phyloP scores from a whole-genome alignment of 1,140 invertebrate genomes.

The Lucilia sericata region DNA sequence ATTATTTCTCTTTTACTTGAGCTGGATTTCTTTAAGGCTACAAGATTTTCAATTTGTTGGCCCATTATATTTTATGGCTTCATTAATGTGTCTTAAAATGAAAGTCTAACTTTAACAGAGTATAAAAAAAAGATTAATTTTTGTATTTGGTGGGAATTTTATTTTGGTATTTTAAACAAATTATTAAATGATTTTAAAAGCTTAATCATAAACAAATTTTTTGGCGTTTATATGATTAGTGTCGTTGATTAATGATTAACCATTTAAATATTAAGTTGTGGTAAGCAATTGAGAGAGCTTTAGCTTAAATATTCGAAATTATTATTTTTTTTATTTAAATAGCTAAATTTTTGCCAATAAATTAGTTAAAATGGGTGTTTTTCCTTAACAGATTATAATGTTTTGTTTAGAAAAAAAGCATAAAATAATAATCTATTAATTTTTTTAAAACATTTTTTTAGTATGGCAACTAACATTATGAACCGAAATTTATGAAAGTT shows the following conservation, averaged over 20 bases:
- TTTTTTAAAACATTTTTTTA: no score
- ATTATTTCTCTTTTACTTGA: not conserved
- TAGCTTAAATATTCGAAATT: no score
- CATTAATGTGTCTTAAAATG: not conserved
- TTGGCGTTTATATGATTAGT: not conserved
- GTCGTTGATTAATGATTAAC: not conserved
- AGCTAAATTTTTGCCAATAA: no score
- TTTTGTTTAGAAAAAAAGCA: no score
- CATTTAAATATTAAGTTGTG: not conserved
- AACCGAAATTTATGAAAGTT: no score
- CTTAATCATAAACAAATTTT: not conserved
- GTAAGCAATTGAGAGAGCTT: no score
- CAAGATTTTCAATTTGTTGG: conserved; percentile 21
- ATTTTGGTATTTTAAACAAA: not conserved
- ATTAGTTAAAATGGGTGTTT: no score
- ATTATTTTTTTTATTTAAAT: no score
- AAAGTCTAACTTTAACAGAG: not conserved
- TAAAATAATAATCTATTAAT: no score
- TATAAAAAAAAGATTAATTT: no score
- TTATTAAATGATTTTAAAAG: not conserved
- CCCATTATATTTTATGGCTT: conserved; percentile 25
- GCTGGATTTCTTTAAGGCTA: not conserved
- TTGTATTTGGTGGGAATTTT: not conserved
- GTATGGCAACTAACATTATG: no score
- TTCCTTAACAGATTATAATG: no score